Conservation (phyloP, 37 sponge, comb jelly and placozoan species). For the Mnemiopsis leidyi region DNA sequence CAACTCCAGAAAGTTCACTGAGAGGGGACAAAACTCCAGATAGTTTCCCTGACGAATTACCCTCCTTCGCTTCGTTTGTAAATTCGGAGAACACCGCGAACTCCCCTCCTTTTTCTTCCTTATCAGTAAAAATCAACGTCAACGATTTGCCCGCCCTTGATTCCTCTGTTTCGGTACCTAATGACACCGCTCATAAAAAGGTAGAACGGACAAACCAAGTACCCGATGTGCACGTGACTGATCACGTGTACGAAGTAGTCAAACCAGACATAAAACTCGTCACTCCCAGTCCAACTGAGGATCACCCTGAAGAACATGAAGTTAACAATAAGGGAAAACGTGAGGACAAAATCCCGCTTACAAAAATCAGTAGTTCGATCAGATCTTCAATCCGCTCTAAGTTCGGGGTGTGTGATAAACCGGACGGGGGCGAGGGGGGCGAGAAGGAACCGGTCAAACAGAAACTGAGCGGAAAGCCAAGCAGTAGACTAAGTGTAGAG, state of each 20-base stretch:
- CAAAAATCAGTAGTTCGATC: background rate
- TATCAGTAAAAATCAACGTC: background rate
- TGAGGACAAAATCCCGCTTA: slow-evolving; percentile 42
- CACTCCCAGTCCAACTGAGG: background rate
- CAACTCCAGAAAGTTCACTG: too few species aligned
- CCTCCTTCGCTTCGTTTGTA: background rate
- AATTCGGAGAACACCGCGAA: background rate
- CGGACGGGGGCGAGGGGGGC: background rate
- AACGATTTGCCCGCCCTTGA: background rate
- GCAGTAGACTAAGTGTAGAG: slow-evolving; percentile 54
- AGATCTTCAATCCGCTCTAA: background rate
- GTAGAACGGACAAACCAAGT: background rate
- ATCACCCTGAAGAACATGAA: background rate
- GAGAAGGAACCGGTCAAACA: background rate
- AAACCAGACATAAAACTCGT: background rate
- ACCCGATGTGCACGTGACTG: background rate
- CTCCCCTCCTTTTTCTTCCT: background rate
- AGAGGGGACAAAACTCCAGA: background rate
- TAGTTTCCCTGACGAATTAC: background rate
- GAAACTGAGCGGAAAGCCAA: background rate
- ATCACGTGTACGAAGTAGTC: background rate
- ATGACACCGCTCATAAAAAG: background rate
- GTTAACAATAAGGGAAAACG: background rate
- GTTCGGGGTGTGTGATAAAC: background rate
- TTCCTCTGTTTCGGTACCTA: background rate